These are phyloP conservation scores for Agapostemon virescens DNA, from an alignment of 2,888 invertebrate species.

Conservation along the genomic window DNA sequence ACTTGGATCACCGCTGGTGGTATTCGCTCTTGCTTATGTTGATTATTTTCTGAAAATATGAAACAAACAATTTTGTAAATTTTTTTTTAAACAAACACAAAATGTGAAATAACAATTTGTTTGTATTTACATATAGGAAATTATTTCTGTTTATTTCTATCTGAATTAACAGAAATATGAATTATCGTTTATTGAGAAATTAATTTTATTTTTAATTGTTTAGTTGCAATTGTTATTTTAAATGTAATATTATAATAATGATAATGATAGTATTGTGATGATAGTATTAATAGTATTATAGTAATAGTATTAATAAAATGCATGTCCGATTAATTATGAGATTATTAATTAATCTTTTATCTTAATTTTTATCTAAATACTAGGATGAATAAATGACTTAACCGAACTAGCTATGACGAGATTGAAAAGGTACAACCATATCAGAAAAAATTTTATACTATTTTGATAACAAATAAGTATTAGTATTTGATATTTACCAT, in stretches of 20 bases:
- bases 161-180: not conserved
- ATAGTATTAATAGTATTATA: not conserved
- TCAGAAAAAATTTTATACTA: not conserved
- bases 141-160: not conserved
- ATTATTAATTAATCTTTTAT: not conserved
- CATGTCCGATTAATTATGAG: not conserved
- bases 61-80: no score
- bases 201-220: not conserved
- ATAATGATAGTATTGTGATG: no score
- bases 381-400: not conserved
- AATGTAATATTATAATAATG: no score
- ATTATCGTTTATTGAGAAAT: not conserved
- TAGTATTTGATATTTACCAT: not conserved
- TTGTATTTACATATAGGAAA: no score
- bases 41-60: not conserved
- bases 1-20: no score
- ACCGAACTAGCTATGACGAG: not conserved
- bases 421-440: not conserved
- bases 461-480: not conserved
- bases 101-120: no score
- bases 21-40: not conserved
- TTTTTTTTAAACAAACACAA: no score
- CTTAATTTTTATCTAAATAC: not conserved
- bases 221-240: not conserved
- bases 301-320: not conserved